Conservation (phyloP, 2,888 invertebrate genomes). For the Steromphala cineraria region DNA sequence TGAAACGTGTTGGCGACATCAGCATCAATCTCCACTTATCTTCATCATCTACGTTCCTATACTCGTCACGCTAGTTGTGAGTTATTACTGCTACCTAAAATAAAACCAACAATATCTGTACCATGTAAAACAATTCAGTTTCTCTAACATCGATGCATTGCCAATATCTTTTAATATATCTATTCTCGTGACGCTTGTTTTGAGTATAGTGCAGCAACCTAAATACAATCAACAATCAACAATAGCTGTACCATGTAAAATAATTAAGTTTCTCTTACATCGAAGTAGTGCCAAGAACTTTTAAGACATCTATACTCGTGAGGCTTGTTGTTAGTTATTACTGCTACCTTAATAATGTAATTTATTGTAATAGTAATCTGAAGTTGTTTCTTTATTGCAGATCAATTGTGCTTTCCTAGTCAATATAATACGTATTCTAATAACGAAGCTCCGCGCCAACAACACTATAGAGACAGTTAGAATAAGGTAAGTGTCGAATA, state of each 20-base stretch:
- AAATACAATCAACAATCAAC: too few relatives aligned
- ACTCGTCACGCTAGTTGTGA: slow-evolving; percentile 73
- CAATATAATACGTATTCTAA: slow-evolving; percentile 76
- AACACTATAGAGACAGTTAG: slow-evolving; percentile 76
- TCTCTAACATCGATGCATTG: too few relatives aligned
- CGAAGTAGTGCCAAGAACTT: too few relatives aligned
- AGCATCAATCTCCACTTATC: slow-evolving; percentile 28
- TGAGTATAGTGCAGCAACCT: not conserved
- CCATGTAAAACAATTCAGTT: too few relatives aligned
- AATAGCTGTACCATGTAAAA: too few relatives aligned
- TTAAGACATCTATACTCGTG: too few relatives aligned
- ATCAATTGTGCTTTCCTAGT: slow-evolving; percentile 76
- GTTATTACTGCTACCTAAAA: slow-evolving; percentile 37
- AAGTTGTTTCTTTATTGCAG: slow-evolving; percentile 62
- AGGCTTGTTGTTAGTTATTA: too few relatives aligned
- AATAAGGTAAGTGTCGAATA: slow-evolving; percentile 68
- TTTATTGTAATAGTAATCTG: too few relatives aligned
- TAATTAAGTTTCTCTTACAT: too few relatives aligned
- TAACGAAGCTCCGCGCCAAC: slow-evolving; percentile 76
- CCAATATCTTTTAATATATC: too few relatives aligned
- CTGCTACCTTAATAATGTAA: too few relatives aligned
- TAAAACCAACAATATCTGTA: too few relatives aligned
- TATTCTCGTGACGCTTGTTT: slow-evolving; percentile 74
- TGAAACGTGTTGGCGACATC: slow-evolving; percentile 74
- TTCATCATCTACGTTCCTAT: slow-evolving; percentile 67